Base-by-base conservation (phyloP, 1,140 invertebrate species). In the Trichonephila inaurata region DNA sequence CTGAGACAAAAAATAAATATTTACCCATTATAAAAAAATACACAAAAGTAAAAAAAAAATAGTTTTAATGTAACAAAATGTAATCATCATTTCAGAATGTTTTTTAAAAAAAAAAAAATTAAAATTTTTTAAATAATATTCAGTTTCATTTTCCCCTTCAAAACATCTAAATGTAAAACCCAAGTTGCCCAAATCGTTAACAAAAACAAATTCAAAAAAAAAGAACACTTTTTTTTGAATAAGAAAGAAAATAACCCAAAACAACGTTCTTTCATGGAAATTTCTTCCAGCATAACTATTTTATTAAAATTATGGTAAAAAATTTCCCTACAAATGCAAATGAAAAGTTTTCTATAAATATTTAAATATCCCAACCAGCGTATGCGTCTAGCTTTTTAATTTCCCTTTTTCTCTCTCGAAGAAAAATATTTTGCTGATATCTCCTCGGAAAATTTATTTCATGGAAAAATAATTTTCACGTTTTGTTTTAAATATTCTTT, bases 401-500 rank as follows among this genome's bases (percentile, higher is more conserved):
- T 24, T 33, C 72, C 0, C 40, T 81, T 10, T 81, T 2, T n/a
- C n/a, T 81, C 28, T 51, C 51, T 51, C 72, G 28, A 24, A 44
- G 28, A 5, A 81, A 8, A 2, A 12, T 44, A 18, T 28, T 81
- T 33, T 81, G 28, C 10, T 81, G 40, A 81, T 81, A 24, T 33
- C 72, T 81, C 28, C 40, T 12, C 28, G 18, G 40, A 44, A 44
- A 14, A 40, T 81, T 81, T 81, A 81, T 81, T 81, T 81, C 72
- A 81, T 81, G 40, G 72, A 33, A 44, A 33, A 81, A 81, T 44
- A 81, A 81, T 81, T 81, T 81, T 81, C 72, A 19, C 14, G n/a
- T 33, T 81, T 81, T 81, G 28, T 33, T 14, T 19, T 81, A 81
- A 81, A 81, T 81, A 81, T 81, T 81, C 72, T 24, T n/a, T n/a